Base-by-base conservation (phyloP, 2,113 vertebrate genomes). In the Dasyprocta punctata region DNA sequence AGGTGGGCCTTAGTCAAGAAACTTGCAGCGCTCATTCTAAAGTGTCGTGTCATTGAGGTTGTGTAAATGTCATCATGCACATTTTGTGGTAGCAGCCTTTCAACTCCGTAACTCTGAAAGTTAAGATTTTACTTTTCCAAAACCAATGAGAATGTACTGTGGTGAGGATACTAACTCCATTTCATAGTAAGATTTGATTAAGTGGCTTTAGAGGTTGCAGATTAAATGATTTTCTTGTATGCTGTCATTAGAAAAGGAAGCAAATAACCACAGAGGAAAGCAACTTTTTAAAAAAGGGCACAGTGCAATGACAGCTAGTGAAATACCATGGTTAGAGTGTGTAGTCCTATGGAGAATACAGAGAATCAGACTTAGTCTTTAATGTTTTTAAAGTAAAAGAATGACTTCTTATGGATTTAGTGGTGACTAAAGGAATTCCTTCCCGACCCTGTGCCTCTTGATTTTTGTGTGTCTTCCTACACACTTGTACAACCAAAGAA, bases 51-150 rank as follows among this genome's bases (percentile, higher is more conserved):
- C 93, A 92, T 0, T 69, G 89, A 90, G 84, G 80, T 86, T 94
- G 47, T 92, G 94, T 93, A 96, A 97, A 98, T 98, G 97, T 97
- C 98, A 98, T 93, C 95, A 36, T 8, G 60, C 3, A 75, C 77
- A 95, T 89, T 93, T 94, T 96, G 92, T 90, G 94, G 96, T 88
- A 26, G 77, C 83, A 82, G 85, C 12, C 90, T 97, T 97, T 97
- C 90, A 97, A 75, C 94, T 96, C 81, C 36, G 10, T 80, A 86
- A 92, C 77, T 95, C 73, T 85, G 60, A 90, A 95, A 92, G 92
- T 89, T 82, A 89, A 94, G 82, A 58, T 89, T 94, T 90, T 85
- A 54, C 38, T 88, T 95, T 96, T 49, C 69, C 16, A 95, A 47
- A 49, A 80, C 44, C 91, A 96, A 60, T 33, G 30, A n/a, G 86